A percentile compares a stretch with the other conserved stretches of the same genome.
Conservation (phyloP, 2,888 invertebrate species). For the Tineola bisselliella region DNA sequence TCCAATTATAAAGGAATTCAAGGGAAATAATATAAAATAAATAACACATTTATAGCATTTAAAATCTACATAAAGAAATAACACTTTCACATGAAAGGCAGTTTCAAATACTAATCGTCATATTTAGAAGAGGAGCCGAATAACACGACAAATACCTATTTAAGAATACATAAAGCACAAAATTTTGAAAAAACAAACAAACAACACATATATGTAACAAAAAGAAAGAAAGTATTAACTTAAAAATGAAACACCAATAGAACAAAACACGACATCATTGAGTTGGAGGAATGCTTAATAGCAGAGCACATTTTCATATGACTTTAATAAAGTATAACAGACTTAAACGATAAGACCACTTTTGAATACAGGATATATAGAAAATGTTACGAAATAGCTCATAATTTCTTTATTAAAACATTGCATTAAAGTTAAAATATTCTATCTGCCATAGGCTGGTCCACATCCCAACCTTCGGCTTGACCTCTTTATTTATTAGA, state of each 20-base stretch:
- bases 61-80: conserved; percentile 20
- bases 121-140: conserved; percentile 34
- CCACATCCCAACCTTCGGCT: too few relatives aligned
- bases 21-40: conserved; percentile 34
- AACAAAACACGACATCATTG: conserved; percentile 38
- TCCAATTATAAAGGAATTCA: conserved; percentile 36
- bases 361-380: too few relatives aligned
- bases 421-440: too few relatives aligned
- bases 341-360: background rate
- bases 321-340: conserved; percentile 23
- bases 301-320: conserved; percentile 41
- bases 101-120: conserved; percentile 27
- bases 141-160: conserved; percentile 43
- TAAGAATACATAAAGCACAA: conserved; percentile 50
- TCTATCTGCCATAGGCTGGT: too few relatives aligned
- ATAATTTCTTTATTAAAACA: too few relatives aligned
- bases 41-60: conserved; percentile 38
- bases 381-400: too few relatives aligned
- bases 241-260: conserved; percentile 32
- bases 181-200: conserved; percentile 22
- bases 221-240: background rate
- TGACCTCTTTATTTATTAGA: too few relatives aligned
- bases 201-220: background rate
- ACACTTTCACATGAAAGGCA: conserved; percentile 31
- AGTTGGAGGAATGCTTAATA: conserved; percentile 39